These are phyloP conservation scores for Podargus strigoides DNA, from an alignment of 2,797 vertebrate species.

Conservation along the genomic window DNA sequence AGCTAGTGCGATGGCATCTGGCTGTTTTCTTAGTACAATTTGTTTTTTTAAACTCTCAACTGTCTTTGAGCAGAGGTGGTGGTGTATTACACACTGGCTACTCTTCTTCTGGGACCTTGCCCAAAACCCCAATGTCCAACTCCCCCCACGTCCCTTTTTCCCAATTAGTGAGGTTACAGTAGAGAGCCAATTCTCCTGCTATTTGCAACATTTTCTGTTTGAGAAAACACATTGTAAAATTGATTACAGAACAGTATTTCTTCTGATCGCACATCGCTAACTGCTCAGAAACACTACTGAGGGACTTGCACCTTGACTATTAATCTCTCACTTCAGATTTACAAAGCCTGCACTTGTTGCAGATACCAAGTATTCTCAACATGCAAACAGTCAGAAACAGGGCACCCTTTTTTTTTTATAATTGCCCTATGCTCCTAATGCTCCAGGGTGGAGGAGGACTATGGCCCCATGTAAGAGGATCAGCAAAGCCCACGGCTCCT, in stretches of 20 bases:
- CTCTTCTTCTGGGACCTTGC: background rate
- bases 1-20: constrained; percentile 17
- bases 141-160: background rate
- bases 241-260: background rate
- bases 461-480: background rate
- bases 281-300: background rate
- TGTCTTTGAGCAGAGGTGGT: background rate
- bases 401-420: background rate
- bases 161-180: background rate
- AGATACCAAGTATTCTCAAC: background rate
- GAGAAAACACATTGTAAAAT: background rate
- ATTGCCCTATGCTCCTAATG: background rate
- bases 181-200: background rate
- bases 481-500: background rate
- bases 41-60: background rate
- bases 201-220: background rate
- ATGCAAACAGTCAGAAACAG: background rate
- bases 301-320: background rate
- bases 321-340: background rate
- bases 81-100: background rate
- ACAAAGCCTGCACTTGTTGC: background rate
- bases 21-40: constrained; percentile 22
- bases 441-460: background rate
- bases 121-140: background rate
- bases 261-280: background rate